phyloP scores from a whole-genome alignment of 2,113 vertebrate species.

The Lampris megalopsis region DNA sequence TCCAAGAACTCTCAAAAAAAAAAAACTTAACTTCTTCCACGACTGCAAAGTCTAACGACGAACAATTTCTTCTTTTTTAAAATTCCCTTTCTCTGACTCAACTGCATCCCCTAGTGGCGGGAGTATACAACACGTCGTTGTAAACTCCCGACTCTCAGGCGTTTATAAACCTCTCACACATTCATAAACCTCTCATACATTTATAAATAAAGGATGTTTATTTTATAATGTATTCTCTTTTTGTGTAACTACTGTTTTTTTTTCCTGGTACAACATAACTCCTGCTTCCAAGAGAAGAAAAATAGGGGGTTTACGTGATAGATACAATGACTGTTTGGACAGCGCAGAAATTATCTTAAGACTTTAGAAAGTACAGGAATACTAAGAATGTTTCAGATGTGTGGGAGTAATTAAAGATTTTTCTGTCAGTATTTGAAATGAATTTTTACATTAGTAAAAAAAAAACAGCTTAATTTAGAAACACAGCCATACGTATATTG shows the following conservation, averaged over 20 bases:
- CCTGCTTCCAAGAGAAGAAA: slow-evolving; percentile 56
- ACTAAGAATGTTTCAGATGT: slow-evolving; percentile 75
- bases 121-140: too few relatives aligned
- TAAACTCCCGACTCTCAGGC: too few relatives aligned
- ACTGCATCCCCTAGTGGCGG: too few relatives aligned
- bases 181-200: slow-evolving; percentile 56
- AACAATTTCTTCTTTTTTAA: too few relatives aligned
- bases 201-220: slow-evolving; percentile 31
- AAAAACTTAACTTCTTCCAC: too few relatives aligned
- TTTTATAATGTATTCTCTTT: slow-evolving; percentile 62
- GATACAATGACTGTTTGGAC: slow-evolving; percentile 58
- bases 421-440: slow-evolving; percentile 86
- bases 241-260: slow-evolving; percentile 56
- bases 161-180: slow-evolving; percentile 30
- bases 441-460: slow-evolving; percentile 83
- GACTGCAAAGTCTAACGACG: too few relatives aligned
- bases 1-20: too few relatives aligned
- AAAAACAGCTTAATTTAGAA: too few relatives aligned
- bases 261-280: slow-evolving; percentile 66
- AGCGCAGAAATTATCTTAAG: slow-evolving; percentile 68
- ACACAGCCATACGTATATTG: too few relatives aligned
- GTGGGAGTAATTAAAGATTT: slow-evolving; percentile 67
- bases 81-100: too few relatives aligned
- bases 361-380: slow-evolving; percentile 69
- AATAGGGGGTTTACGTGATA: slow-evolving; percentile 57